Conservation (phyloP, 2,888 invertebrate genomes). For the Eurois occulta region DNA sequence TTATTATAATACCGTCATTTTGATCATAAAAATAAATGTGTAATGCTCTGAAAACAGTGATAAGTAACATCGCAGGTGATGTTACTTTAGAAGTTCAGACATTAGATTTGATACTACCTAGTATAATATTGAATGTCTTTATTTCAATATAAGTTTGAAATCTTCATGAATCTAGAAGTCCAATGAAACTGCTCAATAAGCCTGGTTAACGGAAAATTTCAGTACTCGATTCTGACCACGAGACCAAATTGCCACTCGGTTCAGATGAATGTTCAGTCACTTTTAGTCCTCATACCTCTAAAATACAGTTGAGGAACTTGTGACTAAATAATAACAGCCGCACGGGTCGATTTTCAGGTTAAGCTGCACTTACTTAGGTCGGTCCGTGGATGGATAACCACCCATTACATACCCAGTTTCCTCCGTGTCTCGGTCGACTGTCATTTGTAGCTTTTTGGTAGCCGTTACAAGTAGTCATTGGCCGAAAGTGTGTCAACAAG, state of each 20-base stretch:
- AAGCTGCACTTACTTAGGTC: not conserved
- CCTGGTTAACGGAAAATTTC: not conserved
- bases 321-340: not conserved
- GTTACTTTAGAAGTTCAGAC: constrained; percentile 11
- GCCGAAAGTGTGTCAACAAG: not conserved
- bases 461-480: not conserved
- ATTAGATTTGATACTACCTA: constrained; percentile 12
- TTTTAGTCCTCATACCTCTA: not conserved
- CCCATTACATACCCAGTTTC: not conserved
- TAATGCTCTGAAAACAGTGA: constrained; percentile 44
- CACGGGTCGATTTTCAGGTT: not conserved
- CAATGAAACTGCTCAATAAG: not conserved
- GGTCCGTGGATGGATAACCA: not conserved
- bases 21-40: constrained; percentile 54
- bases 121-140: not conserved
- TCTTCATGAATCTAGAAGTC: not conserved
- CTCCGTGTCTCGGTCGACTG: not conserved
- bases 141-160: not conserved
- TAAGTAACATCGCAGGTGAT: constrained; percentile 30
- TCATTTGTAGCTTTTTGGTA: not conserved
- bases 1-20: constrained; percentile 35
- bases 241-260: not conserved
- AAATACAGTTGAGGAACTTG: not conserved
- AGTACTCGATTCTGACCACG: not conserved
- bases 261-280: not conserved